A percentile compares a stretch with the other conserved stretches of the same genome.
phyloP scores from a whole-genome alignment of 2,797 vertebrate genomes.

The Ibycter americanus region DNA sequence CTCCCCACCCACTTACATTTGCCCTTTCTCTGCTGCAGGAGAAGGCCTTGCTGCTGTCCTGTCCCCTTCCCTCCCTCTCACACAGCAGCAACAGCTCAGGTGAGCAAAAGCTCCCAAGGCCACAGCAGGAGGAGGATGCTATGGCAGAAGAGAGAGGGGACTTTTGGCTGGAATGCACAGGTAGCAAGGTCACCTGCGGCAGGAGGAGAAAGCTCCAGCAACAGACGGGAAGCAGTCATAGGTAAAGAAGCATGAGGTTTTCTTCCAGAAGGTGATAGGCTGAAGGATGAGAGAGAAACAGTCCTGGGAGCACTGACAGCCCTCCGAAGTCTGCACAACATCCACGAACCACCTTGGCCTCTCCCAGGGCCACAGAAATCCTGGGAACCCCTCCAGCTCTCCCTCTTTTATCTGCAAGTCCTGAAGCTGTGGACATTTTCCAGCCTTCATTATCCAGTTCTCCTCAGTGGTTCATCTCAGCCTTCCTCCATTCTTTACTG shows the following conservation, averaged over 20 bases:
- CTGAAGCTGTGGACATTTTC: background rate
- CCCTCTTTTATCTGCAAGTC: background rate
- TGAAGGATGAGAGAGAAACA: background rate
- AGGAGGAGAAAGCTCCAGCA: background rate
- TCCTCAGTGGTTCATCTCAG: background rate
- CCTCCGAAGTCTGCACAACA: background rate
- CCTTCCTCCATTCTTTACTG: background rate
- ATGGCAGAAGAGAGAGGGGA: background rate
- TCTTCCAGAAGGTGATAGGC: background rate
- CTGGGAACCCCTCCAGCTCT: background rate
- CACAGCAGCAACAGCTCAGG: background rate
- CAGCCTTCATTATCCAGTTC: background rate
- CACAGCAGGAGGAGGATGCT: background rate
- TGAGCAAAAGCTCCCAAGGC: background rate
- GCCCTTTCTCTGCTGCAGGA: background rate
- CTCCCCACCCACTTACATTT: background rate
- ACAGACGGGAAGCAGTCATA: background rate
- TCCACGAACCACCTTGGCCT: accelerated
- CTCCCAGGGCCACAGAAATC: background rate
- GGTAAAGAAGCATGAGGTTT: background rate
- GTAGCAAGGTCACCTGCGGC: background rate
- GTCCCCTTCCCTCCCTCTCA: background rate
- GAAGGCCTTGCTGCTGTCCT: background rate
- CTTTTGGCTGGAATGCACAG: background rate
- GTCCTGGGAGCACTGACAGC: background rate